Percentiles rank a stretch among this genome's conserved stretches.
Evolutionary conservation across 2,797 vertebrate species (phyloP).

Genomic region (Heteromormyrus szaboi): DNA sequence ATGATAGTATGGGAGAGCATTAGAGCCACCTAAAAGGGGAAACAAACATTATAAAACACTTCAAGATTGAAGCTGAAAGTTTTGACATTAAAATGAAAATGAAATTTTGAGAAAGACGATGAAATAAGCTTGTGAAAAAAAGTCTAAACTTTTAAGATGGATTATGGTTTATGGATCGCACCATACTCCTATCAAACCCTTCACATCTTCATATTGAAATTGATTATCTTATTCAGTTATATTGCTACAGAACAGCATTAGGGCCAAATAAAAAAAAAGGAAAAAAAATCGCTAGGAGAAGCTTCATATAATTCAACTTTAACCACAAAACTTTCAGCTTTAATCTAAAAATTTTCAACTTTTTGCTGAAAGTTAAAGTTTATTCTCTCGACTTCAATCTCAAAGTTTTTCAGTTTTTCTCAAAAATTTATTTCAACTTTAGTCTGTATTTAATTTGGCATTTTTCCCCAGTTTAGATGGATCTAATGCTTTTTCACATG

Average conservation of each 20-base stretch:
- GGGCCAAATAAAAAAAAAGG: not conserved
- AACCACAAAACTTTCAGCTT: not conserved
- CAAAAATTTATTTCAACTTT: not conserved
- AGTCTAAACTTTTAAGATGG: not conserved
- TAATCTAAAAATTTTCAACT: not conserved
- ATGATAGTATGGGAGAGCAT: not conserved
- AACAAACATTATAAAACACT: not conserved
- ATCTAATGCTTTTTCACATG: not conserved
- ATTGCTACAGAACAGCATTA: not conserved
- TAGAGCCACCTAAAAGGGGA: not conserved
- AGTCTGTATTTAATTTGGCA: not conserved
- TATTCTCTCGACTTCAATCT: not conserved
- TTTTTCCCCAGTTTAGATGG: not conserved
- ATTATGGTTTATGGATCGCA: not conserved
- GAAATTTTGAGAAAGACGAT: not conserved
- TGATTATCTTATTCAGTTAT: not conserved
- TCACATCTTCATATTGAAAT: not conserved
- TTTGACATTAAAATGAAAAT: not conserved
- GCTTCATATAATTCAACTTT: not conserved
- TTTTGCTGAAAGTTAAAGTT: not conserved
- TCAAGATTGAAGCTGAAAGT: not conserved
- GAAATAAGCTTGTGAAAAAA: not conserved
- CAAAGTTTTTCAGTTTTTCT: not conserved
- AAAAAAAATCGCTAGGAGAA: not conserved
- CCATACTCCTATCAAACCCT: not conserved